phyloP scores from a whole-genome alignment of 2,113 vertebrate genomes.

The Salvelinus fontinalis region DNA sequence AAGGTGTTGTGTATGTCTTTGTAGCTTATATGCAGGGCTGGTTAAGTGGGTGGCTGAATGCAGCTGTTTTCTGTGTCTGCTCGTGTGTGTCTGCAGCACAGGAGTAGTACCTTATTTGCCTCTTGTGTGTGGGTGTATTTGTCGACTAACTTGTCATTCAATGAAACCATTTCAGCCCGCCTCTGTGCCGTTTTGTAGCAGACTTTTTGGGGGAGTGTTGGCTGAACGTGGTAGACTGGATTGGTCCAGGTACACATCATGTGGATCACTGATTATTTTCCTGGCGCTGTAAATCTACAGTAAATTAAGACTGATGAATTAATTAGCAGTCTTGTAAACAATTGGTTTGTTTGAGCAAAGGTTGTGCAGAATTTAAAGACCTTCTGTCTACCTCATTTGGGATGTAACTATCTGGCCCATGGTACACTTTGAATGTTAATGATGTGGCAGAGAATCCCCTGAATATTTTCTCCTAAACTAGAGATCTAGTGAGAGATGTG shows the following conservation, averaged over 20 bases:
- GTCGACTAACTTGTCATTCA: slow-evolving; percentile 6
- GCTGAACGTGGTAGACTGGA: slow-evolving; percentile 6
- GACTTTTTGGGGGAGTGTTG: neutral
- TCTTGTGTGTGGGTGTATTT: too few species aligned
- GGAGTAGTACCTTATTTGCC: too few species aligned
- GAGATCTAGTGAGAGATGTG: neutral
- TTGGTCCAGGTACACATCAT: slow-evolving; percentile 24
- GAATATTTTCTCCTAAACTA: neutral
- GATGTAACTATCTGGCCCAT: slow-evolving; percentile 72
- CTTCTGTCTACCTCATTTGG: slow-evolving; percentile 78
- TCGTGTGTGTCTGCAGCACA: neutral
- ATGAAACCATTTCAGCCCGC: slow-evolving; percentile 6
- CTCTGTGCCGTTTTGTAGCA: neutral
- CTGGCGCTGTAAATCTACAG: slow-evolving; percentile 47
- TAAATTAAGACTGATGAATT: slow-evolving; percentile 84
- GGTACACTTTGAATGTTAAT: slow-evolving; percentile 64
- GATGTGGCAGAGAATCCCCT: slow-evolving; percentile 1
- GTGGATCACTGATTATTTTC: slow-evolving; percentile 47
- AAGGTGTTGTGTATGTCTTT: neutral
- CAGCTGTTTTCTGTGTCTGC: too few species aligned
- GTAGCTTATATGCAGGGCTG: neutral
- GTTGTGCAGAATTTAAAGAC: slow-evolving; percentile 78
- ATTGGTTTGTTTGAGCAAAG: slow-evolving; percentile 75
- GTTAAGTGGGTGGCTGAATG: too few species aligned
- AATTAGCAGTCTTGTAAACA: slow-evolving; percentile 78